phyloP scores from a whole-genome alignment of 2,797 vertebrate species.

The Protosalanx chinensis region DNA sequence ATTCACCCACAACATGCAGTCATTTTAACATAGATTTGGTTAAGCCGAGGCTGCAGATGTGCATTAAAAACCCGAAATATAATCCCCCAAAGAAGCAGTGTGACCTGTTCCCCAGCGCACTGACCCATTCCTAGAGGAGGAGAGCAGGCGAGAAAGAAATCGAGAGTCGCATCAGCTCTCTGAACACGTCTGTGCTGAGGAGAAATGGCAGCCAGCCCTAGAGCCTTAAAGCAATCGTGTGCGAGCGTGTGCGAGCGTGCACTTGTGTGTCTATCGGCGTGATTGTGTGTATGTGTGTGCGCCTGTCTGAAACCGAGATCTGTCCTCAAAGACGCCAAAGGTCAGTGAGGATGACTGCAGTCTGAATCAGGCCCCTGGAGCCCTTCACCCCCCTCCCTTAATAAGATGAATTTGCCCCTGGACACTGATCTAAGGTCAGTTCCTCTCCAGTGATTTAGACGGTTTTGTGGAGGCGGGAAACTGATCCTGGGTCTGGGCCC shows the following conservation, averaged over 20 bases:
- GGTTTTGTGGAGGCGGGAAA: neutral
- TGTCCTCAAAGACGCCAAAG: constrained; percentile 53
- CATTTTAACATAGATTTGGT: constrained; percentile 47
- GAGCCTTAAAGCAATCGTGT: constrained; percentile 40
- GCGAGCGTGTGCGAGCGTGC: constrained; percentile 15
- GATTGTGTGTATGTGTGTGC: constrained; percentile 11
- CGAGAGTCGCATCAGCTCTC: constrained; percentile 49
- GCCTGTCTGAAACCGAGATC: constrained; percentile 35
- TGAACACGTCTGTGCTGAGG: constrained; percentile 51
- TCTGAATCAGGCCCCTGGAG: constrained; percentile 39
- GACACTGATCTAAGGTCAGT: constrained; percentile 45
- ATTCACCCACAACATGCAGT: constrained; percentile 8
- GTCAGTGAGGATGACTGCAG: constrained; percentile 53
- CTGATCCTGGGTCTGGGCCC: constrained; percentile 9
- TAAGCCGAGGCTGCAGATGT: constrained; percentile 64
- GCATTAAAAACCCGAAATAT: constrained; percentile 62
- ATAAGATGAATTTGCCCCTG: constrained; percentile 37
- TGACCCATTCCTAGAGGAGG: constrained; percentile 45
- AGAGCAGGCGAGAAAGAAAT: constrained; percentile 54
- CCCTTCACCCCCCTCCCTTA: constrained; percentile 46
- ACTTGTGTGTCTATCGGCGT: constrained; percentile 19
- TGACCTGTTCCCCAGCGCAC: too few species aligned
- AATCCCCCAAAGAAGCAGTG: constrained; percentile 43
- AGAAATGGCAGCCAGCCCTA: constrained; percentile 42
- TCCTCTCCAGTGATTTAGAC: constrained; percentile 18